Evolutionary conservation across 2,113 vertebrate genomes (phyloP).

Genomic region (Epinephelus moara): DNA sequence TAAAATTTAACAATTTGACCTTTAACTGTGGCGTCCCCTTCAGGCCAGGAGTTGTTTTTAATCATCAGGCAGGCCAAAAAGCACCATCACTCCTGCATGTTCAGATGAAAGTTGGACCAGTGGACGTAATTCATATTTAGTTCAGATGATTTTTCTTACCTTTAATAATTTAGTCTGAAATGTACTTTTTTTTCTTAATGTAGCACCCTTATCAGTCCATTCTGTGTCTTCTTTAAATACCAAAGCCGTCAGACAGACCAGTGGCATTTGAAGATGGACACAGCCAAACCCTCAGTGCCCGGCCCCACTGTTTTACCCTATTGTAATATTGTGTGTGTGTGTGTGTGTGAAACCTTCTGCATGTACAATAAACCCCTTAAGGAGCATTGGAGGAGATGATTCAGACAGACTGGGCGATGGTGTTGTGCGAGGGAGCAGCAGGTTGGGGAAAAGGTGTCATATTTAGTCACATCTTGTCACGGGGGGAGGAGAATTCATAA

Average conservation of each 20-base stretch:
- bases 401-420: constrained; percentile 30
- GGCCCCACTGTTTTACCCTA: background rate
- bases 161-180: constrained; percentile 1
- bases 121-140: background rate
- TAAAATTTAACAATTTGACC: constrained; percentile 63
- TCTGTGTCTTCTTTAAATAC: background rate
- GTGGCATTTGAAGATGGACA: background rate
- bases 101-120: background rate
- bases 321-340: background rate
- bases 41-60: constrained; percentile 57
- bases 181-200: background rate
- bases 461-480: constrained; percentile 51
- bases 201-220: background rate
- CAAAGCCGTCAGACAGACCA: background rate
- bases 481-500: constrained; percentile 47
- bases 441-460: constrained; percentile 49
- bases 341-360: constrained; percentile 10
- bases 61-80: constrained; percentile 37
- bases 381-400: constrained; percentile 16
- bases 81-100: constrained; percentile 1
- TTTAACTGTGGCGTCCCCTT: constrained; percentile 61
- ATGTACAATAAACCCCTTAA: constrained; percentile 24
- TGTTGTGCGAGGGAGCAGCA: constrained; percentile 24
- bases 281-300: background rate
- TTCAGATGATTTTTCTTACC: background rate